Evolutionary conservation across 2,888 invertebrate genomes (phyloP).

Genomic region (Apoda limacodes): DNA sequence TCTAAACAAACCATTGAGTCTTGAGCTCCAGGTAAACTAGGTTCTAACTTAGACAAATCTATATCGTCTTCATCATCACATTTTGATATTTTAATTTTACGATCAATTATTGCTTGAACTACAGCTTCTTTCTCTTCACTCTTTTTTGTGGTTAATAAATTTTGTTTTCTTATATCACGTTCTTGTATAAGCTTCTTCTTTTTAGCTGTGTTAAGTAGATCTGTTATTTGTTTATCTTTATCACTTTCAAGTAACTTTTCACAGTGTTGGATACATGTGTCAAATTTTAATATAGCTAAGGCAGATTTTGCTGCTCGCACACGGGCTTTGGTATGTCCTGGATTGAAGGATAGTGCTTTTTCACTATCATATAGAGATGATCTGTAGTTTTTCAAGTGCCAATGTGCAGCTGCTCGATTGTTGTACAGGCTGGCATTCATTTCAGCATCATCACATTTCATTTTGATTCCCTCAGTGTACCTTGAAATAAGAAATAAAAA

Average conservation of each 20-base stretch:
- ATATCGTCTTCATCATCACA: conserved; percentile 54
- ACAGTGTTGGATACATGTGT: conserved; percentile 80
- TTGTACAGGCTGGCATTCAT: conserved; percentile 88
- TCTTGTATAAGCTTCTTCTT: conserved; percentile 61
- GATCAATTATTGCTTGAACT: conserved; percentile 48
- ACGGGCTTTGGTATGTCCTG: conserved; percentile 82
- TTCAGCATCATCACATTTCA: conserved; percentile 76
- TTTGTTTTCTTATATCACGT: conserved; percentile 67
- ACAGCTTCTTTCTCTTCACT: conserved; percentile 48
- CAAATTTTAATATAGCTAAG: conserved; percentile 73
- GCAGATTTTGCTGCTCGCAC: conserved; percentile 82
- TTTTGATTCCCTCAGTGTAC: conserved; percentile 91
- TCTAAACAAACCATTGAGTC: conserved; percentile 74
- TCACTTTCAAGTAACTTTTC: conserved; percentile 73
- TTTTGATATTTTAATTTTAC: conserved; percentile 68
- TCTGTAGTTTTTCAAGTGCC: conserved; percentile 83
- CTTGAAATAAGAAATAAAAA: conserved; percentile 42
- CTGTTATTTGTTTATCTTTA: conserved; percentile 51
- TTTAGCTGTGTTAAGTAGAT: conserved; percentile 44
- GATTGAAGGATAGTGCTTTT: conserved; percentile 79
- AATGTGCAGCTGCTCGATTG: conserved; percentile 93
- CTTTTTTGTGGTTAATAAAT: conserved; percentile 43
- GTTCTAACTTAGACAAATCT: conserved; percentile 69
- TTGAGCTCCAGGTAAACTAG: conserved; percentile 74
- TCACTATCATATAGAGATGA: conserved; percentile 86